Percentiles rank a stretch among this genome's conserved stretches.
phyloP scores from a whole-genome alignment of 2,797 vertebrate genomes.

The Pipistrellus nathusii region DNA sequence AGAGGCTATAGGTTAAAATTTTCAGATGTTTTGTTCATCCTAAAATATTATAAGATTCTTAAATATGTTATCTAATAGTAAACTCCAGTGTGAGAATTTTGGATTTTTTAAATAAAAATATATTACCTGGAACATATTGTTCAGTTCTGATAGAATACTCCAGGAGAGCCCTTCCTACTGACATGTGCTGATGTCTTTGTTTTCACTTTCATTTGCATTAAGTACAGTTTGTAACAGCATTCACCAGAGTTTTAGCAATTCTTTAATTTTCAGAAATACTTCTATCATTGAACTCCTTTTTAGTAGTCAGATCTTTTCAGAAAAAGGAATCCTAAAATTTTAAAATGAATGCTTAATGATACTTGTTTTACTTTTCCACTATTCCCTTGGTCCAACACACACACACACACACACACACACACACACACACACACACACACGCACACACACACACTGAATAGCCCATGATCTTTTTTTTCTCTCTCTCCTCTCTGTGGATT shows the following conservation, averaged over 20 bases:
- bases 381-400: not conserved
- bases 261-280: constrained; percentile 1
- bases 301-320: not conserved
- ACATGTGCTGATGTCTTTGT: not conserved
- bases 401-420: no score
- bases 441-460: not conserved
- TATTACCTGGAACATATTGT: not conserved
- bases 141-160: not conserved
- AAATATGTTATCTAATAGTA: not conserved
- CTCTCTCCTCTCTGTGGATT: not conserved
- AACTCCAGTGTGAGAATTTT: not conserved
- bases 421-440: not conserved
- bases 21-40: not conserved
- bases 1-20: not conserved
- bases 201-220: not conserved
- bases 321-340: not conserved
- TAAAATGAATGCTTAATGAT: not conserved
- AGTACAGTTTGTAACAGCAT: not conserved
- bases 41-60: not conserved
- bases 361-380: not conserved
- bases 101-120: not conserved
- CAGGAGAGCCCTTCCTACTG: not conserved
- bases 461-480: not conserved
- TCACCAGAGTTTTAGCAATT: not conserved
- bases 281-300: not conserved